phyloP scores from a whole-genome alignment of 2,888 invertebrate species.

The Isotomurus palustris region DNA sequence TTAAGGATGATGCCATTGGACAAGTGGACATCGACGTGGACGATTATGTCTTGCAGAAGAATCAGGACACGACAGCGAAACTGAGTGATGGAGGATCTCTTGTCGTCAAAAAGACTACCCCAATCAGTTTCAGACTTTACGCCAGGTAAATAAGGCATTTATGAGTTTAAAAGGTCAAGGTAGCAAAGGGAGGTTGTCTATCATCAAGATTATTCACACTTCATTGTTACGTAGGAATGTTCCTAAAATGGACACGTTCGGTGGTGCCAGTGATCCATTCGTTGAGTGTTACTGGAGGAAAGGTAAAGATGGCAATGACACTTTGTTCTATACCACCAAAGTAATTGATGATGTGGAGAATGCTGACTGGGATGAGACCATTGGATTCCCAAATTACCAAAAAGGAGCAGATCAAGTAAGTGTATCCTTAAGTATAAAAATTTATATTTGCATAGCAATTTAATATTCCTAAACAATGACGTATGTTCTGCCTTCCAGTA shows the following conservation, averaged over 20 bases:
- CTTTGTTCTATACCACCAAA: constrained; percentile 23
- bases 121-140: constrained; percentile 27
- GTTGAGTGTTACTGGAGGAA: constrained; percentile 30
- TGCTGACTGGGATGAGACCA: constrained; percentile 30
- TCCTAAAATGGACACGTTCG: constrained; percentile 32
- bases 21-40: constrained; percentile 25
- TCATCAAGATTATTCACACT: too few relatives aligned
- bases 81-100: constrained; percentile 29
- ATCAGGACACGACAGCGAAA: constrained; percentile 28
- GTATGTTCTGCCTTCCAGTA: constrained; percentile 17
- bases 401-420: constrained; percentile 27
- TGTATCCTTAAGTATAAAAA: neutral
- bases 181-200: too few relatives aligned
- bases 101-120: constrained; percentile 25
- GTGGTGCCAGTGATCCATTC: constrained; percentile 21
- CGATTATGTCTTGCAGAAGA: constrained; percentile 26
- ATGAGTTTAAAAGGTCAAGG: too few relatives aligned
- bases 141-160: too few relatives aligned
- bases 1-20: constrained; percentile 24
- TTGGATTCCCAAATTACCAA: constrained; percentile 35
- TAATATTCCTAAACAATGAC: neutral
- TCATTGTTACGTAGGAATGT: constrained; percentile 24
- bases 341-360: constrained; percentile 29
- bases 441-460: neutral
- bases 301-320: constrained; percentile 25